Percentiles rank a stretch among this genome's conserved stretches.
phyloP scores from a whole-genome alignment of 1,140 invertebrate species.

The Adoxophyes honmai region DNA sequence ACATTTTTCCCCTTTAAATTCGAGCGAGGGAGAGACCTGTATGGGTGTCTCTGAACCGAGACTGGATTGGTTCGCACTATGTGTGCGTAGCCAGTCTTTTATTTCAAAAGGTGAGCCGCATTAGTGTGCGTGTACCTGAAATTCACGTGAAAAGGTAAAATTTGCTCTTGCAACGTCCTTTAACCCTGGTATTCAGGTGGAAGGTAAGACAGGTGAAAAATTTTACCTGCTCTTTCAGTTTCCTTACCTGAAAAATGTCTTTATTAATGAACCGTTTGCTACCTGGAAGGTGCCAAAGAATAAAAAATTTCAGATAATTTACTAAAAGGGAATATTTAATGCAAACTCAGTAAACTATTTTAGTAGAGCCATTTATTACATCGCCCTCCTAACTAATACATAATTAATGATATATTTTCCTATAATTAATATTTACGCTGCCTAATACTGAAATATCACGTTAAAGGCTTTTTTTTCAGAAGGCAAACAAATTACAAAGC shows the following conservation, averaged over 20 bases:
- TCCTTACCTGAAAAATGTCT: constrained; percentile 15
- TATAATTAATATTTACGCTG: too few species aligned
- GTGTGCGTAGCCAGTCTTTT: not conserved
- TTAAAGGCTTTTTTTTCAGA: too few species aligned
- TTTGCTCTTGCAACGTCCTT: constrained; percentile 37
- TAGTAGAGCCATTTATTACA: too few species aligned
- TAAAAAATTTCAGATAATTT: too few species aligned
- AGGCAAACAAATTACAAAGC: too few species aligned
- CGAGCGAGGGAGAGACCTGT: not conserved
- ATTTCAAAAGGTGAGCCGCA: constrained; percentile 7
- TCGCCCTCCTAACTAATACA: too few species aligned
- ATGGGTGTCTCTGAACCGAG: not conserved
- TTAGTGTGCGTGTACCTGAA: constrained; percentile 33
- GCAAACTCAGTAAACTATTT: too few species aligned
- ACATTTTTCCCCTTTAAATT: constrained; percentile 1
- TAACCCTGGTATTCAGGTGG: constrained; percentile 59
- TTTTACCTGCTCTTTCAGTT: constrained; percentile 38
- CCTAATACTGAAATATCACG: too few species aligned
- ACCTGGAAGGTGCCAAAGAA: too few species aligned
- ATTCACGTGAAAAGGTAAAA: constrained; percentile 36
- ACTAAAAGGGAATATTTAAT: too few species aligned
- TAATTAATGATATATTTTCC: too few species aligned
- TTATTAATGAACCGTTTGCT: not conserved
- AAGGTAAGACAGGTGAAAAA: constrained; percentile 61
- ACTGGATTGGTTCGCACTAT: not conserved